phyloP scores from a whole-genome alignment of 2,797 vertebrate species.

The Spondyliosoma cantharus region DNA sequence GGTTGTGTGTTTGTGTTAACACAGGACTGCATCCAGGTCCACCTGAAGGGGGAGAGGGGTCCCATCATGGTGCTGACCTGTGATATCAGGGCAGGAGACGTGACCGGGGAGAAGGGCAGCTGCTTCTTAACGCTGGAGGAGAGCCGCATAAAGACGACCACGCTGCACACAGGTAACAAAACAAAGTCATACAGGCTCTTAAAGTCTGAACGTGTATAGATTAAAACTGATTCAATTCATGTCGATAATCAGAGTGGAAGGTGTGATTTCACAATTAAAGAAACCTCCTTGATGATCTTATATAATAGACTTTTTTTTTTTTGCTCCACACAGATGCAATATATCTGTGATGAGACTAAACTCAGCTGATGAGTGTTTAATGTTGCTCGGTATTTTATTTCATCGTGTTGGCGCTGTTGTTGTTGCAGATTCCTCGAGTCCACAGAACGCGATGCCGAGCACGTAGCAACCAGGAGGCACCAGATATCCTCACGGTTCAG shows the following conservation, averaged over 20 bases:
- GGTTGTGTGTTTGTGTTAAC: neutral
- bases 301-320: neutral
- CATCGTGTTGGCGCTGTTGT: neutral
- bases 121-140: constrained; percentile 76
- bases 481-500: neutral
- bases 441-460: constrained; percentile 49
- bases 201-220: neutral
- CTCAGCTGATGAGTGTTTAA: no score
- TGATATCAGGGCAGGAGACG: constrained; percentile 71
- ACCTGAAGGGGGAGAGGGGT: constrained; percentile 88
- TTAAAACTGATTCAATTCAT: neutral
- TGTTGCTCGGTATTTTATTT: neutral
- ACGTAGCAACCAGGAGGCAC: constrained; percentile 38
- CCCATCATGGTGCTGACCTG: constrained; percentile 88
- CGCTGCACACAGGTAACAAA: constrained; percentile 60
- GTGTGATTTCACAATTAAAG: neutral
- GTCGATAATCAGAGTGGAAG: neutral
- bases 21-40: constrained; percentile 90
- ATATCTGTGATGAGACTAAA: neutral
- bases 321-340: neutral
- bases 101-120: constrained; percentile 5
- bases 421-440: constrained; percentile 53
- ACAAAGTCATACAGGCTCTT: neutral
- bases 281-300: neutral
- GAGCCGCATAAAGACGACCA: constrained; percentile 69